Evolutionary conservation across 2,113 vertebrate species (phyloP), one percentile per base, ranked within the genome.

Genomic region (Macroglossus sobrinus): DNA sequence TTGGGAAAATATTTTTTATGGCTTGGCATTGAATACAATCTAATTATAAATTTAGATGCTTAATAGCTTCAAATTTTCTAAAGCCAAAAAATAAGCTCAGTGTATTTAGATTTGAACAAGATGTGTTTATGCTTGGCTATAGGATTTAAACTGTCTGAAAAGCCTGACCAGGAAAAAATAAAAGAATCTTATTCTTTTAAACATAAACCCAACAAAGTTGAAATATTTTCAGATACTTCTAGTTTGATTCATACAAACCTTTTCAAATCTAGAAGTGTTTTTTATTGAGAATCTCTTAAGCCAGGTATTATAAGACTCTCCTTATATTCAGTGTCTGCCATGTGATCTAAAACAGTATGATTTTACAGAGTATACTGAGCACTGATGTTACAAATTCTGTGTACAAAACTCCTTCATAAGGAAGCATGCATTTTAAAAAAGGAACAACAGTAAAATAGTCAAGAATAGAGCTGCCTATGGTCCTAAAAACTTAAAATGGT

Each of bases 11-110:
- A 38, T 68, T 71, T 94, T 92, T 91, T 93, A 43, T 84, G 68
- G 55, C 33, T 75, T 97, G 78, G 10, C 28, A 53, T 92, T 96
- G 93, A 69, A 28, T 84, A 43, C 38, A 15, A 47, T 78, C 40
- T 92, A 90, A 64, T 61, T 75, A 90, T 86, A 82, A 55, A 74
- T 64, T 78, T 68, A 92, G 63, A 88, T 96, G 93, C 45, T 97
- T 80, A 35, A 61, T 96, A 90, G 64, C 75, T 97, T 97, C 40
- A 82, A 57, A 75, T 96, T 91, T 93, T 69, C 89, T 88, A 91
- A 81, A 87, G 28, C 43, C 47, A 86, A 61, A 57, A 90, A 68
- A 55, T 61, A 90, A 12, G 45, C 28, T 6, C 13, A 92, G 13
- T 3, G 50, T n/a, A 74, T 63, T 68, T 95, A 85, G n/a, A 91